A percentile compares a stretch with the other conserved stretches of the same genome.
Evolutionary conservation across 2,797 vertebrate genomes (phyloP).

Genomic region (Clarias fuscus): DNA sequence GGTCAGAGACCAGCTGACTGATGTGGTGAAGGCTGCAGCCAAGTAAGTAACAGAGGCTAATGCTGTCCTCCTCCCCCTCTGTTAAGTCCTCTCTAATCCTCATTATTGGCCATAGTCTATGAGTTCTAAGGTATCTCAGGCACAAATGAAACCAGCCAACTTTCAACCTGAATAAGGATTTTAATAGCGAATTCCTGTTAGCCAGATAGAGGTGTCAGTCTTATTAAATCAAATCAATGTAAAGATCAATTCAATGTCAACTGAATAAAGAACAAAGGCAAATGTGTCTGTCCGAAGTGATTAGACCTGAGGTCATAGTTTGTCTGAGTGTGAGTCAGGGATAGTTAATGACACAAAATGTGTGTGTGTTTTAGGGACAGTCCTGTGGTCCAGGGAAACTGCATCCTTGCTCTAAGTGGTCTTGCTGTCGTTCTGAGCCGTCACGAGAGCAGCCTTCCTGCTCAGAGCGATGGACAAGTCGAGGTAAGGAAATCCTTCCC

Average conservation of each 20-base stretch:
- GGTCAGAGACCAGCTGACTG: slow-evolving; percentile 89
- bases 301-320: not conserved
- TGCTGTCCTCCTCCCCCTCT: not conserved
- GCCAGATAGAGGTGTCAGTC: not conserved
- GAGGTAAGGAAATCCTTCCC: slow-evolving; percentile 71
- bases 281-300: not conserved
- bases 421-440: slow-evolving; percentile 84
- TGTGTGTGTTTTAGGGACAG: slow-evolving; percentile 79
- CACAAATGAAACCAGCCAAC: slow-evolving; percentile 10
- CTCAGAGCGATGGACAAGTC: slow-evolving; percentile 71
- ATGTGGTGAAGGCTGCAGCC: slow-evolving; percentile 85
- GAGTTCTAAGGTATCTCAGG: not conserved
- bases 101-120: not conserved
- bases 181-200: not conserved
- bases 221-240: no score
- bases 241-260: not conserved
- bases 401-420: slow-evolving; percentile 86
- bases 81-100: not conserved
- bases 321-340: not conserved
- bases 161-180: not conserved
- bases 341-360: not conserved
- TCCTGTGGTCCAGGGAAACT: slow-evolving; percentile 93
- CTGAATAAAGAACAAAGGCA: not conserved
- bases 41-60: slow-evolving; percentile 75
- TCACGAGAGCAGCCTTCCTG: slow-evolving; percentile 85